Evolutionary conservation across 1,140 invertebrate species (phyloP).

Genomic region (Nautilus pompilius): DNA sequence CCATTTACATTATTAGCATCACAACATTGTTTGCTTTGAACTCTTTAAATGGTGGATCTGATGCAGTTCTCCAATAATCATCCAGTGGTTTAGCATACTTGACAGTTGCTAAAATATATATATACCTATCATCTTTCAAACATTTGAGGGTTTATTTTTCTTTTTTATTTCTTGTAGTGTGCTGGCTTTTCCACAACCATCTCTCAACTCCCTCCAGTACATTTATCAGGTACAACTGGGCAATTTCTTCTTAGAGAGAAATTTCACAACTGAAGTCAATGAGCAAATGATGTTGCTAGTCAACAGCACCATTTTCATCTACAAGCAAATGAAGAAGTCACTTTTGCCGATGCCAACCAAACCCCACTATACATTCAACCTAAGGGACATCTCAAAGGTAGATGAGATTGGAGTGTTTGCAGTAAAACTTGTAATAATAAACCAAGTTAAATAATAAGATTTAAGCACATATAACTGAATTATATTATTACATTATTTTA

Average conservation of each 20-base stretch:
- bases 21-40: no score
- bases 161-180: slow-evolving; percentile 35
- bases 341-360: slow-evolving; percentile 61
- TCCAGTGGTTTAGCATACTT: no score
- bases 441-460: no score
- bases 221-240: slow-evolving; percentile 56
- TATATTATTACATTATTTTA: no score
- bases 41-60: no score
- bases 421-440: not conserved
- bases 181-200: slow-evolving; percentile 51
- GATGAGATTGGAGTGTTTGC: not conserved
- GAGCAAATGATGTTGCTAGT: slow-evolving; percentile 48
- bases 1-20: no score
- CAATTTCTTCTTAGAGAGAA: slow-evolving; percentile 49
- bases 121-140: not conserved
- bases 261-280: slow-evolving; percentile 53
- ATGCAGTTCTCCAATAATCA: no score
- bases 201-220: slow-evolving; percentile 52
- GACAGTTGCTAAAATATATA: no score
- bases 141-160: slow-evolving; percentile 2
- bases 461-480: no score
- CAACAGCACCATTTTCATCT: slow-evolving; percentile 49
- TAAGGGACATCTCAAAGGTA: slow-evolving; percentile 78
- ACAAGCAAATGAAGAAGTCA: slow-evolving; percentile 47
- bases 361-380: slow-evolving; percentile 85